A percentile compares a stretch with the other conserved stretches of the same genome.
phyloP scores from a whole-genome alignment of 2,113 vertebrate genomes.

The Brachyhypopomus gauderio region DNA sequence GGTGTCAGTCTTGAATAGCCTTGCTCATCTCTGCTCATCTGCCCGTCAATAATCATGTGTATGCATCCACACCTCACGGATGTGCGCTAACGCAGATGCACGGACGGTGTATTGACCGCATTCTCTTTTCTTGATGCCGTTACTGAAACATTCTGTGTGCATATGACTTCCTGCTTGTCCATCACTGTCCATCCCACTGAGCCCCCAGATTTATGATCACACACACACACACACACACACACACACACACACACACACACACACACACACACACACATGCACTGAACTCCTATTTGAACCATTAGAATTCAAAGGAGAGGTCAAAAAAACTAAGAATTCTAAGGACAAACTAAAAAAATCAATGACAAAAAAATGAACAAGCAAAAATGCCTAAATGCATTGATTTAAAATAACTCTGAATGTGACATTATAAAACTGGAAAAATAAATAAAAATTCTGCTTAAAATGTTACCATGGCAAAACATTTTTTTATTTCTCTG shows the following conservation, averaged over 20 bases:
- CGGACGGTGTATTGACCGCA: conserved; percentile 33
- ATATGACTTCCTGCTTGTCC: conserved; percentile 30
- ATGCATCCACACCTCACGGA: no score
- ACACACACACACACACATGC: no score
- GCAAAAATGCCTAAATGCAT: not conserved
- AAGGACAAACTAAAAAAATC: no score
- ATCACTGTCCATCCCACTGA: conserved; percentile 7
- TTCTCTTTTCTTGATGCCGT: conserved; percentile 14
- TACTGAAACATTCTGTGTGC: conserved; percentile 48
- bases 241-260: not conserved
- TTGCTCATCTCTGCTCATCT: no score
- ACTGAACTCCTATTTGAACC: no score
- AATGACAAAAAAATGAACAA: not conserved
- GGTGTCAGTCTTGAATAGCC: not conserved
- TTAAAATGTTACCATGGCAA: no score
- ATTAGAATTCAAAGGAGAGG: no score
- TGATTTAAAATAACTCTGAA: not conserved
- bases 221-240: not conserved
- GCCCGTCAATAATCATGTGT: no score
- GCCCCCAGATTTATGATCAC: not conserved
- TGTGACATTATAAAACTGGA: not conserved
- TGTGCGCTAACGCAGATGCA: no score
- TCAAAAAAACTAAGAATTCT: no score
- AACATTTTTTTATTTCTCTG: no score
- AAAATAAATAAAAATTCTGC: not conserved